Evolutionary conservation across 2,113 vertebrate genomes (phyloP).

Genomic region (Tachysurus vachellii): DNA sequence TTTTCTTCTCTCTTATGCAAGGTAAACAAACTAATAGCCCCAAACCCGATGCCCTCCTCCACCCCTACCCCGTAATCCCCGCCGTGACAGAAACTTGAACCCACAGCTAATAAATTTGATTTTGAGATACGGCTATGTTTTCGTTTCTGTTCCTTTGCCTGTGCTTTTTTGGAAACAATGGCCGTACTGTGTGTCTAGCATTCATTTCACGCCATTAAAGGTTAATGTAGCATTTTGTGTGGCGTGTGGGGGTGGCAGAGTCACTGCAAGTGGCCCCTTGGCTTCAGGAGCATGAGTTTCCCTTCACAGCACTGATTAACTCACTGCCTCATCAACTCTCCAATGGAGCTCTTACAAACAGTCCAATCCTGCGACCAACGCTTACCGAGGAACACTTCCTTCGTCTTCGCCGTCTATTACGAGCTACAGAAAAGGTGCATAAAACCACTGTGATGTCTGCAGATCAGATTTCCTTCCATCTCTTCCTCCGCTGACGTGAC

Average conservation of each 20-base stretch:
- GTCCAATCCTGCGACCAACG: neutral
- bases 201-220: constrained; percentile 47
- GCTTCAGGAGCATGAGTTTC: constrained; percentile 47
- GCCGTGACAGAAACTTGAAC: constrained; percentile 49
- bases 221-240: constrained; percentile 41
- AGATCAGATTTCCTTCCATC: neutral
- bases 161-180: constrained; percentile 34
- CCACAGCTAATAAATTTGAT: constrained; percentile 62
- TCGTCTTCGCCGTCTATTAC: neutral
- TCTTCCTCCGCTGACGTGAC: neutral
- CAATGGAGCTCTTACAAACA: constrained; percentile 26
- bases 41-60: neutral
- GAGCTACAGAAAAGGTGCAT: neutral
- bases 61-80: constrained; percentile 28
- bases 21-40: constrained; percentile 52
- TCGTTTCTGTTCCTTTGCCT: neutral
- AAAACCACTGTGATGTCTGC: neutral
- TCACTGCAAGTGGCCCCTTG: neutral
- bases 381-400: constrained; percentile 4
- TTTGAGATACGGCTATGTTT: constrained; percentile 1
- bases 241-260: neutral
- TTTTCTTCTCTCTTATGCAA: constrained; percentile 51
- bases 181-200: constrained; percentile 18
- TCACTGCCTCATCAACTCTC: constrained; percentile 32
- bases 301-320: constrained; percentile 48